Conservation (phyloP, 2,888 invertebrate species). For the Stegana nigrithorax region DNA sequence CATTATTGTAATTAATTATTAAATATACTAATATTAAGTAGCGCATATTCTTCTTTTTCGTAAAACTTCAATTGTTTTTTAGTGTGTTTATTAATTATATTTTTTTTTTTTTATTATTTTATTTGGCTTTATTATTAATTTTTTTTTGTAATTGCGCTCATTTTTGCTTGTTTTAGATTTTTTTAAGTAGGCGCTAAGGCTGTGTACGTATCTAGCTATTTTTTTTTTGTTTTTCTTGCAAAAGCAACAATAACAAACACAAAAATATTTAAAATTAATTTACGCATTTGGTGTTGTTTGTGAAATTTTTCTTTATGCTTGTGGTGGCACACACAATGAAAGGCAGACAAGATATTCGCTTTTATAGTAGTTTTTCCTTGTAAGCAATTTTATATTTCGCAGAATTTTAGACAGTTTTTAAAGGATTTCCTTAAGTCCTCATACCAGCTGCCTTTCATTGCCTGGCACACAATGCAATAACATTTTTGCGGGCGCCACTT, state of each 20-base stretch:
- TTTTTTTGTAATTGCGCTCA: conserved; percentile 14
- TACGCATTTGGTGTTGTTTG: conserved; percentile 13
- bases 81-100: conserved; percentile 25
- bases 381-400: no score
- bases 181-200: conserved; percentile 57
- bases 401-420: no score
- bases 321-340: no score
- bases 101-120: conserved; percentile 26
- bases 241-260: no score
- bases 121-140: conserved; percentile 32
- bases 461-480: no score
- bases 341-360: no score
- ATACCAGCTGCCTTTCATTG: no score
- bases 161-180: conserved; percentile 37
- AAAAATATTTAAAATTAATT: no score
- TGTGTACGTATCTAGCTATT: conserved; percentile 39
- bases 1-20: conserved; percentile 15
- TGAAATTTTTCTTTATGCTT: conserved; percentile 12
- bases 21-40: not conserved
- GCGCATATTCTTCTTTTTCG: no score
- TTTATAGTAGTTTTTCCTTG: no score
- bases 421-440: no score
- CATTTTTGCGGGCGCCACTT: no score
- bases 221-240: conserved; percentile 33
- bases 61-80: conserved; percentile 7